These are phyloP conservation scores for Drosophila grimshawi DNA, from an alignment of 1,140 invertebrate genomes.

Conservation along the genomic window DNA sequence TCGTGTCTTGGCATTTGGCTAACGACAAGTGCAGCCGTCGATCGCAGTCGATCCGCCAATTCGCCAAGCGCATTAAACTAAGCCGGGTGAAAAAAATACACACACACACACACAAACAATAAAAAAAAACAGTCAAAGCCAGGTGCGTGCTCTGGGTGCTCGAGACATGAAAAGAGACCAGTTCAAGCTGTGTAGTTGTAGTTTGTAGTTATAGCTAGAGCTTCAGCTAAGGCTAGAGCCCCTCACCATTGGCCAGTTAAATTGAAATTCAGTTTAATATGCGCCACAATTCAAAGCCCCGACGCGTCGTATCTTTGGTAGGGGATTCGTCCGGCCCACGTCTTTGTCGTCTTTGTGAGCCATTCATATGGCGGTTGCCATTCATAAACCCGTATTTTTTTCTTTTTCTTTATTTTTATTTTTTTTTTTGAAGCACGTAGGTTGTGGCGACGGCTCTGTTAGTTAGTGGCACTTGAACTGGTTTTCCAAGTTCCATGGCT, in stretches of 20 bases:
- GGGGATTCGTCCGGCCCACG: slow-evolving; percentile 42
- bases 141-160: slow-evolving; percentile 68
- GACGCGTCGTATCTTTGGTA: slow-evolving; percentile 3
- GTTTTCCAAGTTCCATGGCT: slow-evolving; percentile 46
- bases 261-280: slow-evolving; percentile 76
- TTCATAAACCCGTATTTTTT: slow-evolving; percentile 76
- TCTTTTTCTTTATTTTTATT: no score
- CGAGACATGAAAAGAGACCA: slow-evolving; percentile 18
- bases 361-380: slow-evolving; percentile 75
- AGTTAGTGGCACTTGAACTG: slow-evolving; percentile 72
- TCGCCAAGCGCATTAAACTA: slow-evolving; percentile 68
- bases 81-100: slow-evolving; percentile 26
- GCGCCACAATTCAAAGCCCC: slow-evolving; percentile 55
- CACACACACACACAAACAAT: slow-evolving; percentile 7
- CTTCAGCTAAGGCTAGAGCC: background rate
- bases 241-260: slow-evolving; percentile 39
- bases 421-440: slow-evolving; percentile 57
- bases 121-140: slow-evolving; percentile 52
- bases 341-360: slow-evolving; percentile 67
- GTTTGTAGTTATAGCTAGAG: background rate
- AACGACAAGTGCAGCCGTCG: slow-evolving; percentile 77
- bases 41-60: slow-evolving; percentile 54
- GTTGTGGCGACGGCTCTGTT: slow-evolving; percentile 63
- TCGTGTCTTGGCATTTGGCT: slow-evolving; percentile 69
- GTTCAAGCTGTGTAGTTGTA: background rate